Evolutionary conservation across 2,113 vertebrate genomes (phyloP), one percentile per base, ranked within the genome.

Genomic region (Chitala chitala): DNA sequence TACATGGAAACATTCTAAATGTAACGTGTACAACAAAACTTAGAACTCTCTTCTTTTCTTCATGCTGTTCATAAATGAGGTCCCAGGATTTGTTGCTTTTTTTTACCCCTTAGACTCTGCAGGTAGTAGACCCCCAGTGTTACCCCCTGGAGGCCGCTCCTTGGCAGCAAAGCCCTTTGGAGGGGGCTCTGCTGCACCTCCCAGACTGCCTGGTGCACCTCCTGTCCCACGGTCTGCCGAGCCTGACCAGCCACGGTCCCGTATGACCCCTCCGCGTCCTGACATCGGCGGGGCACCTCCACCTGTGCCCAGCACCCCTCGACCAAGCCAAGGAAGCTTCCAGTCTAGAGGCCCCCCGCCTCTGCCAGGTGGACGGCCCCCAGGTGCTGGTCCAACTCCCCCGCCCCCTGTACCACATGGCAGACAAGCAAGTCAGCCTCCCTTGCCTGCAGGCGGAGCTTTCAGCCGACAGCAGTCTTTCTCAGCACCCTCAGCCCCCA

Each of bases 301-400:
- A 2, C 93, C 95, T 0, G 85, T 96, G 4, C 95, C 94, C 46
- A 98, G 82, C 71, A 93, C 93, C 0, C 95, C 94, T 0, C 86
- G 95, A 10, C 95, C 94, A 6, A 22, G 77, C 40, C 86, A 87
- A 26, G 84, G 85, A 55, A 81, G 74, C 68, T 81, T 82, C 44
- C 90, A 93, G 38, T 88, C 81, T 44, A 88, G 91, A 4, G 92
- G 85, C 1, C 85, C 88, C 1, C 89, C 89, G 0, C 85, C 93
- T 0, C 85, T 92, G 42, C 91, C 90, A 0, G 81, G 73, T 15
- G 88, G 83, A 64, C 83, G 93, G 31, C 86, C 90, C 29, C 72
- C 80, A 3, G 83, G 78, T 63, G 81, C 85, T 0, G 82, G 87
- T 5, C 83, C 89, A 0, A 75, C 79, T 0, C 86, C 89, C 0